phyloP scores from a whole-genome alignment of 2,113 vertebrate genomes.

The Felis chaus region DNA sequence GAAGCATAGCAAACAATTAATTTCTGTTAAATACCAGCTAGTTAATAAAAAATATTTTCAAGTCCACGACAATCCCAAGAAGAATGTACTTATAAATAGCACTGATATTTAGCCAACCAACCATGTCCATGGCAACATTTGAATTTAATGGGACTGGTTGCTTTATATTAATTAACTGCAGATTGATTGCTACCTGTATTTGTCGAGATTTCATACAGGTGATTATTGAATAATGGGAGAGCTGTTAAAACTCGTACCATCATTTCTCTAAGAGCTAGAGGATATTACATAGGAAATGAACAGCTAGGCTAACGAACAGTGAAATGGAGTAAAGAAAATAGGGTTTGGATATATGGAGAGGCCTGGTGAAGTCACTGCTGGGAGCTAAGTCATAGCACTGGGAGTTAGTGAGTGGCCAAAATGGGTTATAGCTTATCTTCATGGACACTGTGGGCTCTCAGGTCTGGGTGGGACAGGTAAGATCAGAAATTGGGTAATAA shows the following conservation, averaged over 20 bases:
- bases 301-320: not conserved
- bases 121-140: constrained; percentile 55
- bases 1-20: constrained; percentile 70
- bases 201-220: constrained; percentile 63
- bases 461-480: not conserved
- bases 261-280: constrained; percentile 21
- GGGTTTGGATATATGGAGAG: not conserved
- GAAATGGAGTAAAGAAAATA: not conserved
- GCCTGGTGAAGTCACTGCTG: not conserved
- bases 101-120: constrained; percentile 64
- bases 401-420: not conserved
- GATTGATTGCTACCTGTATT: constrained; percentile 61
- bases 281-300: constrained; percentile 21
- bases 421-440: not conserved
- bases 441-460: not conserved
- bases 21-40: constrained; percentile 70
- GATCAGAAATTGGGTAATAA: not conserved
- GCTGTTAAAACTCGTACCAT: not conserved
- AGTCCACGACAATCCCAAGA: constrained; percentile 60
- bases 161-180: constrained; percentile 65
- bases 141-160: constrained; percentile 61
- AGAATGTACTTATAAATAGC: constrained; percentile 64
- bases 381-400: not conserved
- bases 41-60: constrained; percentile 70
- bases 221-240: constrained; percentile 43